Base-by-base conservation (phyloP, 2,888 invertebrate genomes). In the Meliscaeva auricollis region DNA sequence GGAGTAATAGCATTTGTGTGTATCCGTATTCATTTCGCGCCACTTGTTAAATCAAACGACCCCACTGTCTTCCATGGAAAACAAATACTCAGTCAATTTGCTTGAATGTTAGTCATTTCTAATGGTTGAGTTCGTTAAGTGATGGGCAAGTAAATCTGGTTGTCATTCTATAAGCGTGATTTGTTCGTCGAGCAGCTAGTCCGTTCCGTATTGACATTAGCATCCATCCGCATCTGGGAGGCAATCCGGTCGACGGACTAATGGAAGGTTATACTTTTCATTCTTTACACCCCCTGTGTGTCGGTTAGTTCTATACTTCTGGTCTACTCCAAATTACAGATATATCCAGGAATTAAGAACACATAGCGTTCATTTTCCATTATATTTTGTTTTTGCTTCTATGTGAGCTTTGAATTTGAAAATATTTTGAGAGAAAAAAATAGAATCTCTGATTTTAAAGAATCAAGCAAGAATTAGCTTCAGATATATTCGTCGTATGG, bases 131-230 rank as follows among this genome's bases (percentile, higher is more conserved):
- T 66, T 64, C 17, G 52, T 68, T 77, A 70, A 64, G 74, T 70
- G 70, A 64, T 79, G 44, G 64, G 75, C 79, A 79, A 79, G 79
- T 74, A 79, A 79, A 84, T 70, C 74, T 79, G 58, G 52, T 79
- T 75, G 79, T 50, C 20, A 56, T 32, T 15, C 79, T 58, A 58
- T 56, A 58, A 60, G 17, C 68, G 74, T 83, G 26, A 74, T 83
- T 9, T 74, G 64, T 44, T 35, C 41, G 30, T 32, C 20, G 9
- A 69, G 38, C 54, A 26, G 26, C 32, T 38, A 35, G 13, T 60
- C 58, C 26, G 46, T 30, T 17, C 17, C 41, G 48, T 64, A 26
- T 38, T 64, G 41, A 52, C 46, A 11, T 20, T 35, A 15, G 32
- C 54, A 70, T 70, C 38, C 17, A 26, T 60, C 46, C 54, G 22